A percentile compares a stretch with the other conserved stretches of the same genome.
phyloP scores from a whole-genome alignment of 2,113 vertebrate species.

The Nothocercus nigrocapillus region DNA sequence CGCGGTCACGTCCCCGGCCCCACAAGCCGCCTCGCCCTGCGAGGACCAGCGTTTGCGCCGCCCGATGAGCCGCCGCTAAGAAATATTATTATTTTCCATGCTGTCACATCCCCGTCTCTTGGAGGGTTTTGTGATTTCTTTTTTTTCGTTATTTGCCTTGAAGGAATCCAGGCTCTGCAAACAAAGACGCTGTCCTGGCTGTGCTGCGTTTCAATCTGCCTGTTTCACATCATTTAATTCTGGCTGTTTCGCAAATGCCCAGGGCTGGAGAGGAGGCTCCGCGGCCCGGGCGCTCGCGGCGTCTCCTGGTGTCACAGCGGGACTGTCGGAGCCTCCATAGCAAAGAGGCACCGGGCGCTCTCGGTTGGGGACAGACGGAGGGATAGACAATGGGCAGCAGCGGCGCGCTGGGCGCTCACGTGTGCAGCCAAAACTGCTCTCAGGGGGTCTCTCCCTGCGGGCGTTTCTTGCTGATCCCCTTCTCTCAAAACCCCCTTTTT shows the following conservation, averaged over 20 bases:
- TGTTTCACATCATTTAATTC: neutral
- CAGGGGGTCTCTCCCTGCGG: neutral
- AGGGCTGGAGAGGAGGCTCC: neutral
- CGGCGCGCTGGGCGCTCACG: neutral
- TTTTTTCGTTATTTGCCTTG: conserved; percentile 12
- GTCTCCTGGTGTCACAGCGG: neutral
- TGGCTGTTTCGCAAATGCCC: neutral
- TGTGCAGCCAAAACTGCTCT: neutral
- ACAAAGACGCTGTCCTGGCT: conserved; percentile 43
- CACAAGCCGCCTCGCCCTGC: neutral
- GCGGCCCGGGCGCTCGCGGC: too few relatives aligned
- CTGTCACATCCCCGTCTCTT: neutral
- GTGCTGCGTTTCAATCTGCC: neutral
- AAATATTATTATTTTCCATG: neutral
- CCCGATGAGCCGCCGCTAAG: neutral
- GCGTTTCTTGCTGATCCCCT: neutral
- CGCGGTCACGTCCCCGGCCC: too few relatives aligned
- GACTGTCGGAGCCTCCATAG: neutral
- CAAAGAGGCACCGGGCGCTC: neutral
- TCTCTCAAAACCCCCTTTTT: neutral
- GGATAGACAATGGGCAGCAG: conserved; percentile 54
- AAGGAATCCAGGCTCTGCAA: conserved; percentile 41
- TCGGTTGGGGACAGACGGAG: neutral
- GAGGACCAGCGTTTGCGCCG: neutral
- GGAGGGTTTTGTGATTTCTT: neutral